These are phyloP conservation scores for Drosophila mayri DNA, from an alignment of 1,140 invertebrate species.

Conservation along the genomic window DNA sequence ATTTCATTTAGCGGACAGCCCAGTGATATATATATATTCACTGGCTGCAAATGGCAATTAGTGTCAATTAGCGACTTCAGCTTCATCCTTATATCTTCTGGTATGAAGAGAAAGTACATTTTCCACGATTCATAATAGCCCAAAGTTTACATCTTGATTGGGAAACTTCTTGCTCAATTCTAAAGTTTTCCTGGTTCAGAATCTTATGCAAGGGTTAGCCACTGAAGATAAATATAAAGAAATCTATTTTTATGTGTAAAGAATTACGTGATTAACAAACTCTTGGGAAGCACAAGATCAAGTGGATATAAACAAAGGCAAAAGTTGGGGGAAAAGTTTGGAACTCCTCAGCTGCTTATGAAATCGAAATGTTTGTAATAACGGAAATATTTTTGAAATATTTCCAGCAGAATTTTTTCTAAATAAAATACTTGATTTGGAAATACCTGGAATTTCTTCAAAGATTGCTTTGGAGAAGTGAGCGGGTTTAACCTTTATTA, in stretches of 20 bases:
- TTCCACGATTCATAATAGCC: background rate
- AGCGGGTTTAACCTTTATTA: too few species aligned
- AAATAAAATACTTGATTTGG: background rate
- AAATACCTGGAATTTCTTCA: background rate
- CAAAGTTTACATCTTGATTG: slow-evolving; percentile 34
- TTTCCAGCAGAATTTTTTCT: background rate
- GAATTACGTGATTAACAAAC: slow-evolving; percentile 38
- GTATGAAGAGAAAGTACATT: background rate
- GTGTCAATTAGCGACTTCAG: slow-evolving; percentile 52
- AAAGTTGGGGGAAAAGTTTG: background rate
- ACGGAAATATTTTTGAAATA: background rate
- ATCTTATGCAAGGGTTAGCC: slow-evolving; percentile 56
- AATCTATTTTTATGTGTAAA: slow-evolving; percentile 26
- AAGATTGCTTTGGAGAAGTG: too few species aligned
- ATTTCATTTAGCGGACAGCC: slow-evolving; percentile 26
- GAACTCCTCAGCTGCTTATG: slow-evolving; percentile 3
- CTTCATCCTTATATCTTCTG: background rate
- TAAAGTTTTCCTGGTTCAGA: slow-evolving; percentile 43
- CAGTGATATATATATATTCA: slow-evolving; percentile 3
- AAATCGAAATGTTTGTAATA: slow-evolving; percentile 9
- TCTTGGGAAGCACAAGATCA: slow-evolving; percentile 24
- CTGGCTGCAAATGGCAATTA: slow-evolving; percentile 65
- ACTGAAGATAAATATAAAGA: slow-evolving; percentile 3
- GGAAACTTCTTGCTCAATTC: slow-evolving; percentile 45
- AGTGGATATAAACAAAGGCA: slow-evolving; percentile 12